These are phyloP conservation scores for Aurelia sp. DNA, from an alignment of 30 jellyfish, hydroid and myxozoan species.

Conservation along the genomic window DNA sequence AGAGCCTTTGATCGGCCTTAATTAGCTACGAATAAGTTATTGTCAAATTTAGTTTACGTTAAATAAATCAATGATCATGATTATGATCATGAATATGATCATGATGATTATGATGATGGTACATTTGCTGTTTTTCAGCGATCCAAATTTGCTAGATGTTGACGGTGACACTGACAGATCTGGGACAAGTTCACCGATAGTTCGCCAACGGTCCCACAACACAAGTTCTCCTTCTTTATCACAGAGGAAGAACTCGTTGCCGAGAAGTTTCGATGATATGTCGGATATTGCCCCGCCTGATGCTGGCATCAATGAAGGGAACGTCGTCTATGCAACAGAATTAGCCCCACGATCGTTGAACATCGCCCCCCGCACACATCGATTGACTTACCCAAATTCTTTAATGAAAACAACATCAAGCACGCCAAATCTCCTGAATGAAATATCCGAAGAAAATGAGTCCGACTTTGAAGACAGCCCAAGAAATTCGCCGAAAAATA, in stretches of 20 bases:
- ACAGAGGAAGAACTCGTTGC: slow-evolving; percentile 39
- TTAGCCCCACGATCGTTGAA: slow-evolving; percentile 74
- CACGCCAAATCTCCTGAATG: slow-evolving; percentile 94
- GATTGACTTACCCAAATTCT: slow-evolving; percentile 78
- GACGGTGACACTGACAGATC: slow-evolving; percentile 36
- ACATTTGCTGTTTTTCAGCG: slow-evolving; percentile 13
- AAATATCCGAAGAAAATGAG: slow-evolving; percentile 89
- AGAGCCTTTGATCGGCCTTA: no score
- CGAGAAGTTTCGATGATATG: slow-evolving; percentile 74
- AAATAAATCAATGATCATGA: no score
- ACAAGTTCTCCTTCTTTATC: slow-evolving; percentile 31
- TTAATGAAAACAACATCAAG: slow-evolving; percentile 78
- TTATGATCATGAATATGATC: no score
- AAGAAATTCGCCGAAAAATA: slow-evolving; percentile 75
- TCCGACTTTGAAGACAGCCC: slow-evolving; percentile 98
- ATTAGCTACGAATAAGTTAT: no score
- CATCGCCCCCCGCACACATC: slow-evolving; percentile 77
- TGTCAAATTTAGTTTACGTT: no score
- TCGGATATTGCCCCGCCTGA: slow-evolving; percentile 51
- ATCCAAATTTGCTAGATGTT: slow-evolving; percentile 69
- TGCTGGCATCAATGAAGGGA: slow-evolving; percentile 39
- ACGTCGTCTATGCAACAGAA: slow-evolving; percentile 62
- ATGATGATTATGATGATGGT: no score
- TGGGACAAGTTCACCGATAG: slow-evolving; percentile 69
- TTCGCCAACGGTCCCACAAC: slow-evolving; percentile 18